Percentiles rank a stretch among this genome's conserved stretches.
phyloP scores from a whole-genome alignment of 2,113 vertebrate genomes.

The Microtus richardsoni region DNA sequence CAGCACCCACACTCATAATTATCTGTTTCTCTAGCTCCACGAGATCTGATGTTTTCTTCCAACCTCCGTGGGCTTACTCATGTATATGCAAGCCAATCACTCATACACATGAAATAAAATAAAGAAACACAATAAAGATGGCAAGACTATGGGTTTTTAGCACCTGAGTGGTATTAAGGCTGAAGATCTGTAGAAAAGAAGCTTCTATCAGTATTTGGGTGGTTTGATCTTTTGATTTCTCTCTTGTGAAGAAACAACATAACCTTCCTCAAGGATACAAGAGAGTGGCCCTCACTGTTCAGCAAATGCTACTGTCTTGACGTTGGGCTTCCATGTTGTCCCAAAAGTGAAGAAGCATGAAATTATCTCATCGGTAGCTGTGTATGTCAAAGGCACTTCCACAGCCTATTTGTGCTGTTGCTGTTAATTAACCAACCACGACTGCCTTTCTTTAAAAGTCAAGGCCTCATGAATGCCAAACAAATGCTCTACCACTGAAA shows the following conservation, averaged over 20 bases:
- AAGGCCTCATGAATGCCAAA: neutral
- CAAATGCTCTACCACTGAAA: neutral
- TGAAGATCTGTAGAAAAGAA: neutral
- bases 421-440: neutral
- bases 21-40: too few relatives aligned
- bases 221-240: neutral
- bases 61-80: too few relatives aligned
- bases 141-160: neutral
- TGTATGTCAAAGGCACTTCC: neutral
- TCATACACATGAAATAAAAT: neutral
- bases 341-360: neutral
- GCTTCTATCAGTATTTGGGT: neutral
- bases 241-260: too few relatives aligned
- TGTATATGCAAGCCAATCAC: neutral
- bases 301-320: neutral
- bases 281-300: too few relatives aligned
- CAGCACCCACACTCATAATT: neutral
- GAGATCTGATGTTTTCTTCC: neutral
- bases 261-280: neutral
- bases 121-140: neutral
- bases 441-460: neutral
- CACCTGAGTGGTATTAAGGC: neutral
- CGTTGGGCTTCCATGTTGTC: neutral
- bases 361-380: neutral
- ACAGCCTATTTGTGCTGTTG: neutral